These are phyloP conservation scores for Tenualosa thibaudeaui DNA, from an alignment of 2,797 vertebrate genomes.

Conservation along the genomic window DNA sequence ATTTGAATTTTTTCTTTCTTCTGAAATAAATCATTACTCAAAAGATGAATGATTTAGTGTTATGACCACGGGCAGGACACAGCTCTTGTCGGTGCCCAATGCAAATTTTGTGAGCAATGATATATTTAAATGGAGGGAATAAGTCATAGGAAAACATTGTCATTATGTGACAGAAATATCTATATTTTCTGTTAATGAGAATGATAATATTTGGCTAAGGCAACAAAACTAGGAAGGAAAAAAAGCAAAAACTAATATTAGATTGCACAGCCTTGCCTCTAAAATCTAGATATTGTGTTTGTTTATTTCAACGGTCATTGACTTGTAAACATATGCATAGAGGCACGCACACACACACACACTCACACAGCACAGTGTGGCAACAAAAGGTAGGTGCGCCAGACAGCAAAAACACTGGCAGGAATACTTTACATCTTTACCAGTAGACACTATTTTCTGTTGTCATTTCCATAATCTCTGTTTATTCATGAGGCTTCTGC, in stretches of 20 bases:
- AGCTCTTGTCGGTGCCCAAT: background rate
- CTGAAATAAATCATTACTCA: slow-evolving; percentile 3
- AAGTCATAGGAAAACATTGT: slow-evolving; percentile 17
- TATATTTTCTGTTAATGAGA: slow-evolving; percentile 19
- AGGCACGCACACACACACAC: slow-evolving; percentile 27
- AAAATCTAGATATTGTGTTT: background rate
- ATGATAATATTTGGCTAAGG: slow-evolving; percentile 2
- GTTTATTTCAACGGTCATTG: background rate
- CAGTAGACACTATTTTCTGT: slow-evolving; percentile 48
- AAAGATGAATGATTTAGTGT: background rate
- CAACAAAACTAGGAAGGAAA: background rate
- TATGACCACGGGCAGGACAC: background rate
- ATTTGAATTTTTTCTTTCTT: background rate
- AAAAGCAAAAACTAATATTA: background rate
- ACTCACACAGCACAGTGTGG: slow-evolving; percentile 51
- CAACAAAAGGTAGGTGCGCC: slow-evolving; percentile 36
- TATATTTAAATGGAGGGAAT: background rate
- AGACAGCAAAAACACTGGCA: slow-evolving; percentile 61
- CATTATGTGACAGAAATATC: background rate
- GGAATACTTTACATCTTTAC: slow-evolving; percentile 48
- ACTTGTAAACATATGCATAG: slow-evolving; percentile 19
- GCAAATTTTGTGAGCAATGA: background rate
- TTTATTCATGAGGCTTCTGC: slow-evolving; percentile 67
- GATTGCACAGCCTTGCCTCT: background rate
- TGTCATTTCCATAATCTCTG: slow-evolving; percentile 66